Base-by-base conservation (phyloP, 1,140 invertebrate genomes). In the Homalodisca vitripennis region DNA sequence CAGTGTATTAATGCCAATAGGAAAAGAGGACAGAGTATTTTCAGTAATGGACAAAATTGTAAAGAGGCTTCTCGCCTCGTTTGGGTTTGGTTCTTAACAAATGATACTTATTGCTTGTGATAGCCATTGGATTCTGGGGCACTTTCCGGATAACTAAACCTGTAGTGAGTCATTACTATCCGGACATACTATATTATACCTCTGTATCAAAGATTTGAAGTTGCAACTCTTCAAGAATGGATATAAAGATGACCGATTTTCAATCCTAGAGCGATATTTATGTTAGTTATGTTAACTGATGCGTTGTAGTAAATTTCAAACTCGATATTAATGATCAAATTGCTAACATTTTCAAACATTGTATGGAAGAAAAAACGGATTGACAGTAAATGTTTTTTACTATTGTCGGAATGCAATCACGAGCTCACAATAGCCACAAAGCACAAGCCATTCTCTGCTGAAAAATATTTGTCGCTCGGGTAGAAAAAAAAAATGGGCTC, bases 61-160 rank as follows among this genome's bases (percentile, higher is more conserved):
- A 12, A 60, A 22, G 12, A n/a, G 29, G 14, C n/a, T 22, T 22
- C 22, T 26, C 24, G 6, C 26, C 26, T 27, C 2, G 13, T 26
- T 60, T 13, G 24, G 14, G 22, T n/a, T n/a, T n/a, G n/a, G 6
- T 1, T 60, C 14, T 2, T 27, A 22, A 12, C 24, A 27, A 30
- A 27, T 12, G 55, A 60, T 60, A 60, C 55, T 27, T 60, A 27
- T 30, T 60, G 55, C 27, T n/a, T 60, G 55, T 60, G 55, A 60
- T 22, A 27, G 12, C n/a, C 10, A 27, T 60, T 10, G 55, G 29
- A 6, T 12, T 27, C 13, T 22, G 10, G n/a, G n/a, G 10, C 6
- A 6, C 3, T 30, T 27, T 27, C 24, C 22, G 26, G 26, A 26
- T n/a, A 10, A 26, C n/a, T n/a, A 10, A 27, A 60, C 10, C 26